Conservation (phyloP, 30 jellyfish, hydroid and myxozoan species). For the Hydra vulgaris region DNA sequence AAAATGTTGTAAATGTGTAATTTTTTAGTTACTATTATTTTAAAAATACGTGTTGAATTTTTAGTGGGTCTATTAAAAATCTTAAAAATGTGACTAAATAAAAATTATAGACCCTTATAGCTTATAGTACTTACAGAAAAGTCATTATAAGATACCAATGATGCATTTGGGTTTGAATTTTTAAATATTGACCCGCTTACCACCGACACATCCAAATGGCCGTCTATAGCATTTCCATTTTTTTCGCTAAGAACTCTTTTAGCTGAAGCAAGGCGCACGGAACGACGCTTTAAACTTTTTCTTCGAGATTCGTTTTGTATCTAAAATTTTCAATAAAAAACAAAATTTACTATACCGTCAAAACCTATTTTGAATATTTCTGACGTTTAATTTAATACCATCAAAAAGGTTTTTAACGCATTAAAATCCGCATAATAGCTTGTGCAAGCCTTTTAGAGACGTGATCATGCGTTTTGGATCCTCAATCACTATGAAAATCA, state of each 20-base stretch:
- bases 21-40: too few species aligned
- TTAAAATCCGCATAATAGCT: too few species aligned
- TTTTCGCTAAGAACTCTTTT: constrained; percentile 30
- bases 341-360: too few species aligned
- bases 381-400: too few species aligned
- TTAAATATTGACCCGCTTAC: constrained; percentile 22
- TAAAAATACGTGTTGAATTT: too few species aligned
- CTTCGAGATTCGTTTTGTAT: constrained; percentile 26
- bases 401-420: too few species aligned
- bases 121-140: constrained; percentile 19
- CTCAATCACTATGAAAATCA: too few species aligned
- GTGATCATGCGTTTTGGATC: too few species aligned
- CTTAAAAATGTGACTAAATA: neutral
- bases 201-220: constrained; percentile 19
- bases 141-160: constrained; percentile 23
- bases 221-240: neutral
- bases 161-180: constrained; percentile 8
- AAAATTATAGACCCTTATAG: neutral
- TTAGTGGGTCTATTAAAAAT: too few species aligned
- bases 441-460: too few species aligned
- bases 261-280: constrained; percentile 27
- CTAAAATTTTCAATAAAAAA: constrained; percentile 1
- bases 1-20: too few species aligned
- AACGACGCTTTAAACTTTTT: constrained; percentile 27
- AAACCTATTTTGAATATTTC: too few species aligned